Base-by-base conservation (phyloP, 2,113 vertebrate genomes). In the Oxygymnocypris stewartii region DNA sequence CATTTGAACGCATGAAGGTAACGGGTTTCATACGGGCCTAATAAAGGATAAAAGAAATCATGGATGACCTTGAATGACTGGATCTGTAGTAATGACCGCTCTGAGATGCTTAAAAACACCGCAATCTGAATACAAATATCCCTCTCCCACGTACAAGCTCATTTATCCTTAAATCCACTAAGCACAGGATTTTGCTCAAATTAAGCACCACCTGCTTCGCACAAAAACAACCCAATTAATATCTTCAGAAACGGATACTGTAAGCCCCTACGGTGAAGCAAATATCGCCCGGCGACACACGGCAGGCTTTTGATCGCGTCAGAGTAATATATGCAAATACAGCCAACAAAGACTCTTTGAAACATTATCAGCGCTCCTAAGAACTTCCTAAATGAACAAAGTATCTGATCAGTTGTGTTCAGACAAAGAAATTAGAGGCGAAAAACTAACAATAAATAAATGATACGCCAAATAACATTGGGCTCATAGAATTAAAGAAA, bases 211-310 rank as follows among this genome's bases (percentile, higher is more conserved):
- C 87, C 76, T 87, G 76, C 89, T 88, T 88, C 78, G 49, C 87
- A 89, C 69, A 86, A 90, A 92, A 90, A 3, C 76, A 84, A 42
- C 76, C 88, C 92, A 93, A 91, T 94, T 92, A 93, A 90, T 82
- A 54, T 59, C 89, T 85, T 61, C 87, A 57, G 87, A 47, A 84
- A 90, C 87, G 65, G 49, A 90, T 74, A 82, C 82, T 88, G 47
- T 59, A 84, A 87, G 88, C 79, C 42, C 88, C 88, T 88, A 63
- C 71, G 85, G 84, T 37, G 71, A 47, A 59, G 78, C 42, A 12
- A 61, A 63, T 84, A 84, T 59, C 76, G 59, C 81, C 79, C 61
- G 1, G 76, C 84, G 82, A 80, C 88, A 87, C 85, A 14, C 44
- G 77, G 23, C 20, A 4, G 20, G 79, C 76, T 81, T 81, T 74